These are phyloP conservation scores for Heliconius ethilla DNA, from an alignment of 2,888 invertebrate genomes.

Conservation along the genomic window DNA sequence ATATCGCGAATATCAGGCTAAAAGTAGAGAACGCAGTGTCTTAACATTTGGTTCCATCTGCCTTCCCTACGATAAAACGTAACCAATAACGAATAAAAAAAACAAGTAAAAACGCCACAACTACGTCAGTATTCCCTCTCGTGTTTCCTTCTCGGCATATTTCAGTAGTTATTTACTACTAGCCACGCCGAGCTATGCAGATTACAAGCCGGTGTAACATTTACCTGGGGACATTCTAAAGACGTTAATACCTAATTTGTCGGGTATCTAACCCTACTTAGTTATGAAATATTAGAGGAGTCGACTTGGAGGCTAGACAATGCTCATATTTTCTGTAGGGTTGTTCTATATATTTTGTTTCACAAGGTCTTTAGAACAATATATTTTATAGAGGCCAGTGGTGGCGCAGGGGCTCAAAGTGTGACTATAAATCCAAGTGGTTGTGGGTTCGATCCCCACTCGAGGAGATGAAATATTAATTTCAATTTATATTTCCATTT, in stretches of 20 bases:
- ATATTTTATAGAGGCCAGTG: neutral
- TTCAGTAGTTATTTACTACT: conserved; percentile 47
- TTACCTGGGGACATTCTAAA: conserved; percentile 44
- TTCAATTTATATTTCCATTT: too few relatives aligned
- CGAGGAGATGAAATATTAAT: too few relatives aligned
- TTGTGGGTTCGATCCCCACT: too few relatives aligned
- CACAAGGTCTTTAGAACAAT: neutral
- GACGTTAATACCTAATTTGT: conserved; percentile 46
- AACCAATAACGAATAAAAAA: neutral
- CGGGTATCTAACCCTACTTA: conserved; percentile 32
- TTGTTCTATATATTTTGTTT: neutral
- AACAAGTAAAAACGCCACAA: neutral
- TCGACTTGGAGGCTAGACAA: neutral
- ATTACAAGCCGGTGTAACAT: conserved; percentile 45
- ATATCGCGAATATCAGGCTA: neutral
- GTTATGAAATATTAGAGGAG: conserved; percentile 22
- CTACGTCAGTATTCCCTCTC: neutral
- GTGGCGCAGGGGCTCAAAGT: too few relatives aligned
- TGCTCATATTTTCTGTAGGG: conserved; percentile 14
- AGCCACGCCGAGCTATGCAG: conserved; percentile 44
- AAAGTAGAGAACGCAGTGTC: neutral
- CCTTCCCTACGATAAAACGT: too few relatives aligned
- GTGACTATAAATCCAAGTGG: too few relatives aligned
- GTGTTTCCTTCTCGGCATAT: conserved; percentile 39
- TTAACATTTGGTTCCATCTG: neutral